These are phyloP conservation scores for Acanthochromis polyacanthus DNA, from an alignment of 2,113 vertebrate genomes.

Conservation along the genomic window DNA sequence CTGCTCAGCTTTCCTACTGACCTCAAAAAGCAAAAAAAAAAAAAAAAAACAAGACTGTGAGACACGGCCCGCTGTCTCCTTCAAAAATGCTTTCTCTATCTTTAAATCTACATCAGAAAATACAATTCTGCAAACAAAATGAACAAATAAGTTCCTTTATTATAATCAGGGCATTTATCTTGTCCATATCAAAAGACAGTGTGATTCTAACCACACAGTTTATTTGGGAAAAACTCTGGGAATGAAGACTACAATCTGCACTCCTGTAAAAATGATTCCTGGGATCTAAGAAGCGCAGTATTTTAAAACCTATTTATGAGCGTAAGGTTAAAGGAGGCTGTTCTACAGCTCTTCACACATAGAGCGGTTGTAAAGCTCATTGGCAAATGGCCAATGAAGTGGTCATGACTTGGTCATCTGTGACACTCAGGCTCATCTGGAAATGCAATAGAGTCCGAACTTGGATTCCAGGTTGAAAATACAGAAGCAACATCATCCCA, in stretches of 20 bases:
- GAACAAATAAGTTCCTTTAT: background rate
- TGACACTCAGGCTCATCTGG: slow-evolving; percentile 74
- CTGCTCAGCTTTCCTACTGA: slow-evolving; percentile 25
- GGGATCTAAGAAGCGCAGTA: slow-evolving; percentile 30
- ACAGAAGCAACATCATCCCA: slow-evolving; percentile 58
- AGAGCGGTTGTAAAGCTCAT: slow-evolving; percentile 30
- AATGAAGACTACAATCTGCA: slow-evolving; percentile 18
- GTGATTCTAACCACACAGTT: background rate
- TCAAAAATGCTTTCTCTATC: slow-evolving; percentile 6
- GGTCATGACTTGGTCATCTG: slow-evolving; percentile 62
- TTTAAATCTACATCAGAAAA: background rate
- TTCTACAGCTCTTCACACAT: slow-evolving; percentile 47
- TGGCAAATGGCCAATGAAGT: slow-evolving; percentile 51
- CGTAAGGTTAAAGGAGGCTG: slow-evolving; percentile 30
- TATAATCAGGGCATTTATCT: background rate
- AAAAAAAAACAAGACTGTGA: slow-evolving; percentile 6
- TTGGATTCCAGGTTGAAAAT: slow-evolving; percentile 60
- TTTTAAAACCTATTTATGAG: slow-evolving; percentile 59
- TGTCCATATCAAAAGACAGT: background rate
- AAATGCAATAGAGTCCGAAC: slow-evolving; percentile 67
- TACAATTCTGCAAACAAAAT: background rate
- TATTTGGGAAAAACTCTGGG: slow-evolving; percentile 15
- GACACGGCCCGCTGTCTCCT: slow-evolving; percentile 16
- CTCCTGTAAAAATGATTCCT: slow-evolving; percentile 46
- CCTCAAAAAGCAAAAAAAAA: slow-evolving; percentile 30